These are phyloP conservation scores for Epizoanthus fatuus DNA, from an alignment of 92 coral and sea anemone species.

Conservation along the genomic window DNA sequence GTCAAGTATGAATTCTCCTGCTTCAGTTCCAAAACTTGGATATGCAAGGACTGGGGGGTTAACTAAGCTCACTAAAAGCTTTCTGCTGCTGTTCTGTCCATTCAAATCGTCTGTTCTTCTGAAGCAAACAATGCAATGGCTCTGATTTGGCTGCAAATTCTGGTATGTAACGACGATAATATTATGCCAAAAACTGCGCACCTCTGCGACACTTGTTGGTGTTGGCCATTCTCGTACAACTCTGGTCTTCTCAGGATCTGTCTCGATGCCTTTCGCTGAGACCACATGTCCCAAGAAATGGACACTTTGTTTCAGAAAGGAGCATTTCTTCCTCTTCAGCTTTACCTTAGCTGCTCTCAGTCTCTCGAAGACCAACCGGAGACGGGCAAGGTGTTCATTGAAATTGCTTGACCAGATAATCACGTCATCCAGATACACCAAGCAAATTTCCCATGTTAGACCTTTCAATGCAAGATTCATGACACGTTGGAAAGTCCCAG, in stretches of 20 bases:
- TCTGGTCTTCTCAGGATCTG: constrained; percentile 15
- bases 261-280: constrained; percentile 29
- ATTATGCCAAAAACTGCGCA: neutral
- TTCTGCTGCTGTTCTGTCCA: constrained; percentile 39
- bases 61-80: constrained; percentile 44
- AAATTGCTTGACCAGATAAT: neutral
- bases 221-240: constrained; percentile 36
- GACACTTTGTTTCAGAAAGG: constrained; percentile 5
- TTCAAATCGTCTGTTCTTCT: constrained; percentile 27
- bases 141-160: constrained; percentile 22
- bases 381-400: neutral
- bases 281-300: constrained; percentile 8
- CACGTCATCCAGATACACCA: constrained; percentile 11
- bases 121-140: constrained; percentile 29
- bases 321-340: constrained; percentile 7
- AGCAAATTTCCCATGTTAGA: constrained; percentile 49
- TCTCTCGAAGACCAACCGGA: neutral
- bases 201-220: constrained; percentile 14
- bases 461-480: constrained; percentile 5
- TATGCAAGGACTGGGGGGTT: no score
- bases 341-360: constrained; percentile 13
- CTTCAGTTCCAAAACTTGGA: no score
- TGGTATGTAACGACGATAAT: neutral
- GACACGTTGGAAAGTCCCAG: constrained; percentile 3
- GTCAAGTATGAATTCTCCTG: no score